phyloP scores from a whole-genome alignment of 64 coral and sea anemone genomes.

The Pachyseris speciosa region DNA sequence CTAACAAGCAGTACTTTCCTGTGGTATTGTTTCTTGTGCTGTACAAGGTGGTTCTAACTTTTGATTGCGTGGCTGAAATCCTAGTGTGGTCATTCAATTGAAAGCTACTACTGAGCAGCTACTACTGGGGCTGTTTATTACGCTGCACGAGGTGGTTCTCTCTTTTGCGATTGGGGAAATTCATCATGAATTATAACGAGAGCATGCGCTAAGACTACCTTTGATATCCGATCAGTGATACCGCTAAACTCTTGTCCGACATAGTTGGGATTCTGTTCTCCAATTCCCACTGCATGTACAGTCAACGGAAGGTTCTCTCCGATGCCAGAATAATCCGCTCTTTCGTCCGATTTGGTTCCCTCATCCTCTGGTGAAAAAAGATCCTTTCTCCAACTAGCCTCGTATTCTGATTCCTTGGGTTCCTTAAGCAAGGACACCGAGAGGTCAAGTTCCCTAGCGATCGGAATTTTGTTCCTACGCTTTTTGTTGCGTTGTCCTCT shows the following conservation, averaged over 20 bases:
- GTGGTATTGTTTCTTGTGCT: too few species aligned
- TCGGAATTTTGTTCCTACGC: neutral
- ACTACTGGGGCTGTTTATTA: too few species aligned
- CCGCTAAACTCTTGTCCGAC: slow-evolving; percentile 68
- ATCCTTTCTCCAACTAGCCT: neutral
- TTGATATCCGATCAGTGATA: slow-evolving; percentile 86
- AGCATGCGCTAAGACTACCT: too few species aligned
- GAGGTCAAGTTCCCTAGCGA: slow-evolving; percentile 41
- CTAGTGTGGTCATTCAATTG: too few species aligned
- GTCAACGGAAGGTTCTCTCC: slow-evolving; percentile 3
- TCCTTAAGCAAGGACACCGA: neutral
- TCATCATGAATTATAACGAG: too few species aligned
- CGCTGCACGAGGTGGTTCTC: too few species aligned
- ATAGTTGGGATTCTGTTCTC: slow-evolving; percentile 33
- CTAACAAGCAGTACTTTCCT: too few species aligned
- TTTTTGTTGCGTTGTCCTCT: slow-evolving; percentile 23
- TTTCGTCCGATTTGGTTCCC: neutral
- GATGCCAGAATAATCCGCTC: neutral
- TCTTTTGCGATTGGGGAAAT: too few species aligned
- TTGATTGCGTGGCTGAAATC: too few species aligned
- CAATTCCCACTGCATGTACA: slow-evolving; percentile 43
- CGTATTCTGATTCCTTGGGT: neutral
- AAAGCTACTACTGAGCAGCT: too few species aligned
- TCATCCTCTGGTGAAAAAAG: neutral
- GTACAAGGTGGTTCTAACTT: too few species aligned